Base-by-base conservation (phyloP, 2,888 invertebrate species). In the Caenorhabditis sinica region DNA sequence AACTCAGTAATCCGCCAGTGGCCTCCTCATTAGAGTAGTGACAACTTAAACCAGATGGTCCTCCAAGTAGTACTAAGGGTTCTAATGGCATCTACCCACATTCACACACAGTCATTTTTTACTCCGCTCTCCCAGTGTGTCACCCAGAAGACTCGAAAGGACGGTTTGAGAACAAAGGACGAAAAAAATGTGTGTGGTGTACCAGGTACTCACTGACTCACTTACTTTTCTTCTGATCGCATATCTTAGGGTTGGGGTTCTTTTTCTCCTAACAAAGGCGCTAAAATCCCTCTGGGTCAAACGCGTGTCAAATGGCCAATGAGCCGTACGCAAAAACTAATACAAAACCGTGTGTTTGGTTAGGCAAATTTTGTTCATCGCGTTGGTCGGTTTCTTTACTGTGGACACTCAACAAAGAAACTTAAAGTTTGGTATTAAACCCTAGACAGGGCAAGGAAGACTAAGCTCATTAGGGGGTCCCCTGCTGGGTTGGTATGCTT, bases 291-390 rank as follows among this genome's bases (percentile, higher is more conserved):
- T 28, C 30, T 61, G 49, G 77, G 77, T 77, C 77, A 49, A 66
- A 30, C 69, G 69, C 74, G 68, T 73, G 83, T 83, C 83, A 83
- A 73, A 83, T 73, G 77, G 30, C 56, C 72, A 83, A 83, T 83
- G 83, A 83, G 83, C 83, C 83, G 56, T 77, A 72, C 72, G 83
- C 63, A 83, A 83, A 81, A 83, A 83, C 76, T 80, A 79, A 82
- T 75, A 81, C n/a, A n/a, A n/a, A n/a, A n/a, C 56, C 65, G 49
- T 49, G 36, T 72, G 40, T 80, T 65, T 80, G 80, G 49, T 53
- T 80, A 80, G 72, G 80, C 65, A 56, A 80, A 80, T 82, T 69
- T 28, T 49, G 40, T 60, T 60, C 40, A 45, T 49, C n/a, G 17
- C 25, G 17, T 49, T 49, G 30, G n/a, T 36, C 60, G 53, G 65